Conservation (phyloP, 2,797 vertebrate species). For the Leuciscus waleckii region DNA sequence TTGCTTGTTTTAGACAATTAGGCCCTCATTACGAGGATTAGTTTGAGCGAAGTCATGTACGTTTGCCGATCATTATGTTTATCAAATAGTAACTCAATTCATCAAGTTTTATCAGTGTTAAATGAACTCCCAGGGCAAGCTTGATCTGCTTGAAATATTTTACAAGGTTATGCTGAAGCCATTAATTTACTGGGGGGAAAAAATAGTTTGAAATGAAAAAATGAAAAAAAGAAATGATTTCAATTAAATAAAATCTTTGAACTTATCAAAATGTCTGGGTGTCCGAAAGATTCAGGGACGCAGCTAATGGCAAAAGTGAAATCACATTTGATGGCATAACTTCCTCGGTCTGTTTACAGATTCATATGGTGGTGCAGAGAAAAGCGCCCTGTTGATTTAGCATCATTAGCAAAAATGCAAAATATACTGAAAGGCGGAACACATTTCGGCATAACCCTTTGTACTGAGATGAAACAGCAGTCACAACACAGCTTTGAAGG, state of each 20-base stretch:
- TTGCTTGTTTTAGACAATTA: conserved; percentile 45
- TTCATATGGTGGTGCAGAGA: conserved; percentile 41
- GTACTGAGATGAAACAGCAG: conserved; percentile 64
- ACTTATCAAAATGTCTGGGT: not conserved
- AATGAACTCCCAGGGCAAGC: not conserved
- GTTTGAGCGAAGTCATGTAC: conserved; percentile 3
- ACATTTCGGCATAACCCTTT: conserved; percentile 64
- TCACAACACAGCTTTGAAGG: conserved; percentile 63
- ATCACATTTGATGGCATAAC: conserved; percentile 28
- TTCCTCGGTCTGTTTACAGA: conserved; percentile 55
- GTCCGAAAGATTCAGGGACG: conserved; percentile 5
- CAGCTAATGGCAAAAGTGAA: conserved; percentile 20
- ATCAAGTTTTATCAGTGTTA: conserved; percentile 15
- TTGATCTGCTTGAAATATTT: not conserved
- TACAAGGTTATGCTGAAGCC: not conserved
- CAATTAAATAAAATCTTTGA: not conserved
- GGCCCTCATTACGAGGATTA: conserved; percentile 23
- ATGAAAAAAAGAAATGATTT: not conserved
- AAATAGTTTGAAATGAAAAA: too few relatives aligned
- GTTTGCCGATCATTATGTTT: conserved; percentile 11
- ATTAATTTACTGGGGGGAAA: not conserved
- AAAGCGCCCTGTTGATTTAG: conserved; percentile 61
- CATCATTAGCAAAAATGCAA: conserved; percentile 67
- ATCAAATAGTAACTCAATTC: conserved; percentile 15
- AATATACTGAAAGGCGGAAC: conserved; percentile 60